Evolutionary conservation across 2,888 invertebrate species (phyloP).

Genomic region (Lepeophtheirus nordmannii): DNA sequence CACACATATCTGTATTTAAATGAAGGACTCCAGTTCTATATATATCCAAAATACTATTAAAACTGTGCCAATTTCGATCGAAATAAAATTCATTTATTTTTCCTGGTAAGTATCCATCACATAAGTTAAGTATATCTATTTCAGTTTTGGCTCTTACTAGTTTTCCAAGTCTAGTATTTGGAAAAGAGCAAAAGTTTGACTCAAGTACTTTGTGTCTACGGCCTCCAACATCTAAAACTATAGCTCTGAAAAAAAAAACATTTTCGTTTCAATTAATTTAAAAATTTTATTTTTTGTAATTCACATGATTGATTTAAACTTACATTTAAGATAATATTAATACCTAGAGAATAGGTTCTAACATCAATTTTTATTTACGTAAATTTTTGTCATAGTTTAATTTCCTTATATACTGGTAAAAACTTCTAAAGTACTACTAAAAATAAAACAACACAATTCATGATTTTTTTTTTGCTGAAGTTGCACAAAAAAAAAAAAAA

Average conservation of each 20-base stretch:
- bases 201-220: constrained; percentile 10
- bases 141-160: constrained; percentile 8
- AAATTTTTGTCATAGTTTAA: no score
- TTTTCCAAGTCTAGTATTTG: constrained; percentile 20
- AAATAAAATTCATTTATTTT: constrained; percentile 16
- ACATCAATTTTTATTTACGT: no score
- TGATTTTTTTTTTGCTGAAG: no score
- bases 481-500: no score
- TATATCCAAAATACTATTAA: constrained; percentile 21
- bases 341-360: no score
- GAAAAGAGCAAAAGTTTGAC: constrained; percentile 19
- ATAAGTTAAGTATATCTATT: constrained; percentile 16
- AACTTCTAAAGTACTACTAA: no score
- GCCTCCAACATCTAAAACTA: constrained; percentile 13
- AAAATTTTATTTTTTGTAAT: background rate
- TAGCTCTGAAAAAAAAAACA: background rate
- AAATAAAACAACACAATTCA: no score
- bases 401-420: no score
- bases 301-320: no score
- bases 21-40: constrained; percentile 21
- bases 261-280: background rate
- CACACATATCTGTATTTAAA: constrained; percentile 22
- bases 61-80: constrained; percentile 21
- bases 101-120: constrained; percentile 19
- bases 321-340: no score